phyloP scores from a whole-genome alignment of 2,797 vertebrate genomes.

The Myotis daubentonii region DNA sequence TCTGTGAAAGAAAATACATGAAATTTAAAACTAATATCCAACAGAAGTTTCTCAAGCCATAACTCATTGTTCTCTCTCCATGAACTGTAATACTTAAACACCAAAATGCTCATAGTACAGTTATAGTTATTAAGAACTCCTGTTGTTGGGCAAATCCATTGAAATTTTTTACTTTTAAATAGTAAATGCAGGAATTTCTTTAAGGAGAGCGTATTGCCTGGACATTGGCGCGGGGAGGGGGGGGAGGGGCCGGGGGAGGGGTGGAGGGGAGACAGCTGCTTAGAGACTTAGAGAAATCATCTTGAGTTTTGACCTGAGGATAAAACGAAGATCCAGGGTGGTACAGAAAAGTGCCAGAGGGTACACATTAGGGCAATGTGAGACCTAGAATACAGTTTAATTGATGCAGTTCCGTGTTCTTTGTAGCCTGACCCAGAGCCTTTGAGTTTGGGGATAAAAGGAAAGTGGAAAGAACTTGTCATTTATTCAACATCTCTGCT shows the following conservation, averaged over 20 bases:
- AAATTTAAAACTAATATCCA: background rate
- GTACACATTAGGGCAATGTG: background rate
- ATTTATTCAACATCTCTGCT: background rate
- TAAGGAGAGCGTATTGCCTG: background rate
- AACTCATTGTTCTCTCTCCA: background rate
- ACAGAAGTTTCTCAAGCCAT: background rate
- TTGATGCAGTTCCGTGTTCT: background rate
- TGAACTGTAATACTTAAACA: background rate
- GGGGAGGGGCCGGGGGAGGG: too few relatives aligned
- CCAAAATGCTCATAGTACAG: background rate
- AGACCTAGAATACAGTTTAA: background rate
- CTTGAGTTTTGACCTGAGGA: background rate
- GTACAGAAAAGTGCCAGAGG: background rate
- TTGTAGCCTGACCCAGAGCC: background rate
- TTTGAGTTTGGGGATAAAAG: background rate
- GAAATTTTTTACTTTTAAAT: background rate
- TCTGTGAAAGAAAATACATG: conserved; percentile 17
- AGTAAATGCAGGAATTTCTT: background rate
- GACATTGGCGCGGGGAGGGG: background rate
- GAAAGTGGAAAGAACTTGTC: background rate
- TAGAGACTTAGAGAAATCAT: background rate
- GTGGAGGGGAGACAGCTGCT: background rate
- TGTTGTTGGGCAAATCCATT: background rate
- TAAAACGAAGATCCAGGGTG: background rate
- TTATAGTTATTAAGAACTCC: background rate